Base-by-base conservation (phyloP, 2,888 invertebrate genomes). In the Belgica antarctica region DNA sequence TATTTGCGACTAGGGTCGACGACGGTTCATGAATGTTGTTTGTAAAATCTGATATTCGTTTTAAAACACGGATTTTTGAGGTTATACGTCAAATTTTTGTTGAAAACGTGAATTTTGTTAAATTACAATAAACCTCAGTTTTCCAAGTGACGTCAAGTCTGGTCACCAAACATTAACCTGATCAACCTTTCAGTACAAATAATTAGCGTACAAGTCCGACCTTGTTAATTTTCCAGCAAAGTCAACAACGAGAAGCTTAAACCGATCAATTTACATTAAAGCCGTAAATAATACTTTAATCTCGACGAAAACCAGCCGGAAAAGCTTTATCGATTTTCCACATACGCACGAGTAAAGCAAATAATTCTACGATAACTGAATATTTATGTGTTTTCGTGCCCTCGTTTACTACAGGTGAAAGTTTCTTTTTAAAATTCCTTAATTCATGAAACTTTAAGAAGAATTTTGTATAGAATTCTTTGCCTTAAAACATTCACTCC, bases 261-360 rank as follows among this genome's bases (percentile, higher is more conserved):
- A 15, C 41, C 52, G 52, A 27, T 59, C 27, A 24, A 59, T 59
- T 8, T 10, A 15, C 25, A 59, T 59, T 27, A 59, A 59, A 59
- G 27, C 25, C 8, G 59, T 27, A 59, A 59, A 59, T 52, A 25
- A 59, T 59, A n/a, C 59, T 27, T 59, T 59, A 59, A 59, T 59
- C 3, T 24, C n/a, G 27, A 7, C 1, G 12, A 46, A 59, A 59
- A 22, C 19, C 25, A 27, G 25, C 22, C 19, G 59, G 27, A 59
- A 22, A 59, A 59, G 27, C 24, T 27, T 59, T 27, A 59, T 59
- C 59, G 59, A 59, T 59, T 59, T 59, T 59, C 59, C 25, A 24
- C 59, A 24, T 22, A 27, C 5, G 12, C 7, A 46, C 7, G 17
- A 46, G 17, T n/a, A n/a, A 12, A 46, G 15, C 7, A 7, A n/a